These are phyloP conservation scores for Oscheius myriophilus DNA, from an alignment of 2,888 invertebrate genomes.

Conservation along the genomic window DNA sequence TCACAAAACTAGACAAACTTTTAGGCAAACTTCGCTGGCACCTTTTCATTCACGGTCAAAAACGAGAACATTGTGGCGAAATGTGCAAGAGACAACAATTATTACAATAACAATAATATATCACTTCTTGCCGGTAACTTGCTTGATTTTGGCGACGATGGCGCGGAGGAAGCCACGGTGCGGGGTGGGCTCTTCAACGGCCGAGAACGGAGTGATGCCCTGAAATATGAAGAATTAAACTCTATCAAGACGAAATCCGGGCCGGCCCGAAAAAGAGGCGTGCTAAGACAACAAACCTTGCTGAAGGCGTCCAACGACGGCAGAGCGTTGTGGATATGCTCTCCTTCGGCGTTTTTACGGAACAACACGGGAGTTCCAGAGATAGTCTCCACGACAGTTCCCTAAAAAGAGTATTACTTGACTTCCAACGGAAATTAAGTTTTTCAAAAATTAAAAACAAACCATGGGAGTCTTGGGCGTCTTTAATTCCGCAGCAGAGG, in stretches of 20 bases:
- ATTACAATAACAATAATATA: too few relatives aligned
- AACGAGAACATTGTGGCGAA: too few relatives aligned
- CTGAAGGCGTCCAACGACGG: conserved; percentile 25
- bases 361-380: conserved; percentile 18
- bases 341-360: conserved; percentile 3
- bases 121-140: not conserved
- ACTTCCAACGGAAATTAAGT: too few relatives aligned
- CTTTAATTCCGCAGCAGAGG: too few relatives aligned
- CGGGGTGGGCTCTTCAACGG: conserved; percentile 38
- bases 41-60: too few relatives aligned
- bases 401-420: too few relatives aligned
- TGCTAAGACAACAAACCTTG: not conserved
- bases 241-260: not conserved
- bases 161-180: conserved; percentile 39
- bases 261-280: too few relatives aligned
- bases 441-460: too few relatives aligned
- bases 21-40: too few relatives aligned
- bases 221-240: conserved; percentile 1
- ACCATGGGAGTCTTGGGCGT: too few relatives aligned
- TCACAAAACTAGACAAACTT: too few relatives aligned
- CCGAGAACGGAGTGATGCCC: conserved; percentile 45
- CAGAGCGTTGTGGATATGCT: not conserved
- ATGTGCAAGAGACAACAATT: too few relatives aligned
- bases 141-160: conserved; percentile 36
- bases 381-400: not conserved